Conservation (phyloP, 2,888 invertebrate genomes). For the Pogonocherus hispidulus region DNA sequence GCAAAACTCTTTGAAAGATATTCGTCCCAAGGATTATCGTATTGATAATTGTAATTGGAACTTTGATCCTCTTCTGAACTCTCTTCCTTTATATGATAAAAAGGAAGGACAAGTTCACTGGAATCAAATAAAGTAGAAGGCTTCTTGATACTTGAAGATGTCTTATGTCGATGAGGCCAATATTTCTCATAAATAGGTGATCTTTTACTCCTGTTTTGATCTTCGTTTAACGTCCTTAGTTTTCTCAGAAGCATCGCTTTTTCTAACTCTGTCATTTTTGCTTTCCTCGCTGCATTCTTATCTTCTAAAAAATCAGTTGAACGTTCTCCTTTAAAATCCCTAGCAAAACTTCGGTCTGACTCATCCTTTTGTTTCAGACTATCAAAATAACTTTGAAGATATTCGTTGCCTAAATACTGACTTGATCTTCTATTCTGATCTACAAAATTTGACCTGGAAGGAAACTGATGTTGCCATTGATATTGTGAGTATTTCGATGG, state of each 20-base stretch:
- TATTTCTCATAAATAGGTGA: neutral
- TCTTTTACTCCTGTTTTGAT: constrained; percentile 34
- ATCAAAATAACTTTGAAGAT: neutral
- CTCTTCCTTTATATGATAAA: constrained; percentile 43
- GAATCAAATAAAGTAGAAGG: constrained; percentile 38
- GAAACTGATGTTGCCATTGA: neutral
- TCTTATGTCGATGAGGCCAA: neutral
- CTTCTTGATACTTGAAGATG: neutral
- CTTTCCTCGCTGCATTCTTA: neutral
- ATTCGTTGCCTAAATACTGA: neutral
- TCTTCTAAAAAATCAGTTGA: neutral
- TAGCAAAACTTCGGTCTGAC: too few species aligned
- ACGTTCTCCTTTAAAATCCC: neutral
- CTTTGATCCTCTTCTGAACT: constrained; percentile 23
- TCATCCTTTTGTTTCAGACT: too few species aligned
- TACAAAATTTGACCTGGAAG: neutral
- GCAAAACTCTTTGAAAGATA: neutral
- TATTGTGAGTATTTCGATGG: neutral
- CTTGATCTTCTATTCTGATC: neutral
- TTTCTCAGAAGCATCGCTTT: constrained; percentile 50
- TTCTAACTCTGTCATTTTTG: constrained; percentile 30
- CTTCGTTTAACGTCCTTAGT: constrained; percentile 51
- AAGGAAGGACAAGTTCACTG: constrained; percentile 39
- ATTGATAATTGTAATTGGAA: neutral
- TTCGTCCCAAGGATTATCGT: neutral